Percentiles rank a stretch among this genome's conserved stretches.
phyloP scores from a whole-genome alignment of 2,888 invertebrate genomes.

The Nymphalis urticae region DNA sequence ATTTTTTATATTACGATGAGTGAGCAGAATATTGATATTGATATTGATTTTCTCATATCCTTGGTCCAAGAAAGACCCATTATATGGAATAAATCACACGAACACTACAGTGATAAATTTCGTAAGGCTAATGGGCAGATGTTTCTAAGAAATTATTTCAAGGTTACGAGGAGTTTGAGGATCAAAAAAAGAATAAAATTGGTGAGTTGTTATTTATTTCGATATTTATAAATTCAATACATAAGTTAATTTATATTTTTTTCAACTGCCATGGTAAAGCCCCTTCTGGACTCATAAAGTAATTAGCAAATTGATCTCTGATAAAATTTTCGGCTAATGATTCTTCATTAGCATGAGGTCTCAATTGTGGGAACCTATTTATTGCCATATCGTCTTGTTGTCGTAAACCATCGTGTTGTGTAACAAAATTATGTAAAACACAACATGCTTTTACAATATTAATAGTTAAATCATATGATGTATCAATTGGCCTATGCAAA shows the following conservation, averaged over 20 bases:
- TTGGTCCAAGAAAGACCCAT: slow-evolving; percentile 40
- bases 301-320: slow-evolving; percentile 43
- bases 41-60: slow-evolving; percentile 38
- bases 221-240: no score
- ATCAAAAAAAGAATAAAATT: no score
- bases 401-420: slow-evolving; percentile 8
- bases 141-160: no score
- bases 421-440: slow-evolving; percentile 6
- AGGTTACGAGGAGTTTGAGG: no score
- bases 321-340: slow-evolving; percentile 37
- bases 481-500: slow-evolving; percentile 36
- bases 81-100: slow-evolving; percentile 23
- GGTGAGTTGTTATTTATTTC: no score
- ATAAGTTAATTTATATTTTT: slow-evolving; percentile 7
- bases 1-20: slow-evolving; percentile 37
- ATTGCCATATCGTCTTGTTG: slow-evolving; percentile 38
- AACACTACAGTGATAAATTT: slow-evolving; percentile 11
- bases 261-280: slow-evolving; percentile 37
- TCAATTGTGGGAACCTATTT: slow-evolving; percentile 39
- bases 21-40: slow-evolving; percentile 42
- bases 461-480: slow-evolving; percentile 37
- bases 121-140: no score
- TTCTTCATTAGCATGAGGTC: slow-evolving; percentile 37
- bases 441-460: slow-evolving; percentile 20
- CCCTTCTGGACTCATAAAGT: slow-evolving; percentile 40